Percentiles rank a stretch among this genome's conserved stretches.
phyloP scores from a whole-genome alignment of 2,888 invertebrate species.

The Nephrotoma appendiculata region DNA sequence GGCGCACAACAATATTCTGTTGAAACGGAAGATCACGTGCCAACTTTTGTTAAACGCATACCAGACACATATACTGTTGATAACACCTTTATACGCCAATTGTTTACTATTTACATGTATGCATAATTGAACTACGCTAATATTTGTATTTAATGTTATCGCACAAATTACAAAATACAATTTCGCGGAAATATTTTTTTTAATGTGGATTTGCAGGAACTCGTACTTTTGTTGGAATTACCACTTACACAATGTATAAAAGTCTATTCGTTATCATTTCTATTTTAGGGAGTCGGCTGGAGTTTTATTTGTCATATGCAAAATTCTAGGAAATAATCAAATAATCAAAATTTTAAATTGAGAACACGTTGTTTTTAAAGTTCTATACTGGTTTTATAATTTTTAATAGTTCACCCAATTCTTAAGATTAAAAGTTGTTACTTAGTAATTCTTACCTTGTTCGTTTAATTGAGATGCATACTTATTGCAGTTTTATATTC shows the following conservation, averaged over 20 bases:
- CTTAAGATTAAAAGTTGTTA: too few species aligned
- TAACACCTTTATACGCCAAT: neutral
- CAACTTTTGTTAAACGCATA: neutral
- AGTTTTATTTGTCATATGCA: neutral
- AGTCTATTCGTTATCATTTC: neutral
- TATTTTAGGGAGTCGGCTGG: neutral
- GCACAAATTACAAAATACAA: neutral
- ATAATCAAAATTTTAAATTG: neutral
- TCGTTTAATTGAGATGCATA: too few species aligned
- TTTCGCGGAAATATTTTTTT: neutral
- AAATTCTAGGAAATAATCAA: neutral
- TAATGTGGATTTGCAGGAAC: neutral
- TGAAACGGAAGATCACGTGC: neutral
- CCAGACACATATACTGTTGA: neutral
- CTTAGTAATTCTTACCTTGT: too few species aligned
- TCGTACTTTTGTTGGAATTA: neutral
- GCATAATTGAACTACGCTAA: too few species aligned
- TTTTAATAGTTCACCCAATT: too few species aligned
- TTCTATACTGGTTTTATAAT: neutral
- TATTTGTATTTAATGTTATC: neutral
- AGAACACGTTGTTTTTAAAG: neutral
- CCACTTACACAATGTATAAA: neutral
- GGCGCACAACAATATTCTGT: neutral
- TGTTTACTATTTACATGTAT: neutral
- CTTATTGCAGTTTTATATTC: too few species aligned